A percentile compares a stretch with the other conserved stretches of the same genome.
Conservation (phyloP, 2,888 invertebrate genomes). For the Pimpla rufipes region DNA sequence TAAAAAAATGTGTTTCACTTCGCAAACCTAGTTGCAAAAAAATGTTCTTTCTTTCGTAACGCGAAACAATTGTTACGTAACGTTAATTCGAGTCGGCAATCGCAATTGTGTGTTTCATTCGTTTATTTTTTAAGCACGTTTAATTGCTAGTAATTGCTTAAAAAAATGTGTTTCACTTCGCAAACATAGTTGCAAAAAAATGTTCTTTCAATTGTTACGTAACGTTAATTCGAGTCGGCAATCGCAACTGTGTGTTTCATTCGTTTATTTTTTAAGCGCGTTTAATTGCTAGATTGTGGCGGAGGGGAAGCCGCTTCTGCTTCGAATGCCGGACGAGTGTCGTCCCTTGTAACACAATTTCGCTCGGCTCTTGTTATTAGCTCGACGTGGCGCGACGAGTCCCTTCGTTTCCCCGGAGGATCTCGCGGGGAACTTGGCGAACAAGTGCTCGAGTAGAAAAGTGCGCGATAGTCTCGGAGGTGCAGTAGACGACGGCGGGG, state of each 20-base stretch:
- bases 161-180: too few species aligned
- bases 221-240: background rate
- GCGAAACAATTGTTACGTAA: too few species aligned
- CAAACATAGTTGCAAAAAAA: too few species aligned
- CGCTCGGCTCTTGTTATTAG: background rate
- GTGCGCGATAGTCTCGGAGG: background rate
- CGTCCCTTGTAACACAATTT: background rate
- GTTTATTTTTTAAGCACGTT: too few species aligned
- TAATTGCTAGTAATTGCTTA: too few species aligned
- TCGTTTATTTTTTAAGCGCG: background rate
- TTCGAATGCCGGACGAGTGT: background rate
- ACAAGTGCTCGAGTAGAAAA: background rate
- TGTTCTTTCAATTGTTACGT: too few species aligned
- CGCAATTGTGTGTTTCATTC: too few species aligned
- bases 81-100: too few species aligned
- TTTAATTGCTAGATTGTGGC: background rate
- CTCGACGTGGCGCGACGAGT: background rate
- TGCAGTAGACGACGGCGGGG: background rate
- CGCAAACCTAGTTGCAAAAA: too few species aligned
- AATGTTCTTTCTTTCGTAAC: too few species aligned
- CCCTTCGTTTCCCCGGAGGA: background rate
- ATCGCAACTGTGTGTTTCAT: background rate
- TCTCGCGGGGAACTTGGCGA: background rate
- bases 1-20: too few species aligned
- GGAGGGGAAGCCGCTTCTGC: background rate